Conservation (phyloP, 2,113 vertebrate genomes). For the Microcebus murinus region DNA sequence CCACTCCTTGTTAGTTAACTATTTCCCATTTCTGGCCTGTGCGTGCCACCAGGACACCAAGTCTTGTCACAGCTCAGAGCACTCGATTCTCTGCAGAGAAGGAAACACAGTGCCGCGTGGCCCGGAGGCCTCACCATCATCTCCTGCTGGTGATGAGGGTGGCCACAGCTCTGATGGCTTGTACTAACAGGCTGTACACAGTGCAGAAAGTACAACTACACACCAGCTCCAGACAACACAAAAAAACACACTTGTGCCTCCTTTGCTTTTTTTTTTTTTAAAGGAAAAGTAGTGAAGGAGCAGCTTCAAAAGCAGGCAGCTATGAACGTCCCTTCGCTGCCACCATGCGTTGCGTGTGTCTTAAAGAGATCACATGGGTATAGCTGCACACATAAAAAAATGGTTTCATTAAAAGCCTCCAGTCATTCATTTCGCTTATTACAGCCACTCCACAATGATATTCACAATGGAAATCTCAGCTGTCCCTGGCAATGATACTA, state of each 20-base stretch:
- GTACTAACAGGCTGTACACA: background rate
- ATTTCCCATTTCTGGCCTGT: background rate
- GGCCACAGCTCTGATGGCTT: background rate
- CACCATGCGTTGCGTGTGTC: background rate
- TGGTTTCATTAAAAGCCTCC: conserved; percentile 64
- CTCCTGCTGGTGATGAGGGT: background rate
- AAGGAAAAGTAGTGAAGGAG: background rate
- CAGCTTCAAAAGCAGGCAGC: background rate
- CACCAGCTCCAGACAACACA: background rate
- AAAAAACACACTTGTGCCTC: background rate
- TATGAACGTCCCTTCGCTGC: background rate
- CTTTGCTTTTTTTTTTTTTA: background rate
- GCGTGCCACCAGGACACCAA: background rate
- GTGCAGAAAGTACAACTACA: background rate
- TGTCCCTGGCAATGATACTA: conserved; percentile 34
- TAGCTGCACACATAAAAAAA: background rate
- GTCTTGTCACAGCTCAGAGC: background rate
- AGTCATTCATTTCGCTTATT: conserved; percentile 72
- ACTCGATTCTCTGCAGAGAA: background rate
- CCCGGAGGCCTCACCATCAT: background rate
- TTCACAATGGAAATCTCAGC: conserved; percentile 61
- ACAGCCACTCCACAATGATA: conserved; percentile 65
- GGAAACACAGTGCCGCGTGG: accelerated
- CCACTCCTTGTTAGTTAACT: background rate
- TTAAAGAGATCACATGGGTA: background rate